A percentile compares a stretch with the other conserved stretches of the same genome.
These are phyloP conservation scores for Labeo calbasu DNA, from an alignment of 2,797 vertebrate genomes.

Conservation along the genomic window DNA sequence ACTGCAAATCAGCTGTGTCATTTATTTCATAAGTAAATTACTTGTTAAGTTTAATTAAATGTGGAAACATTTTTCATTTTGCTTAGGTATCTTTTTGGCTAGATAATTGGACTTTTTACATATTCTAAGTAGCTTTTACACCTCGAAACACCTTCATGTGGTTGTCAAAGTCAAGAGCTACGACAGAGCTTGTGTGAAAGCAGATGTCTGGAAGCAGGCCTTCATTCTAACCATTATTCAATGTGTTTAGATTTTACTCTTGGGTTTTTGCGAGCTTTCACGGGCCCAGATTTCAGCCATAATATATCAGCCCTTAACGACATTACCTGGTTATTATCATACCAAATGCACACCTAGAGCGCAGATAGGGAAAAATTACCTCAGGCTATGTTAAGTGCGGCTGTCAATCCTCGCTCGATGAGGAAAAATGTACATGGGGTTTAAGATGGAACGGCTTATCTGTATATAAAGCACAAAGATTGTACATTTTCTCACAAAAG, in stretches of 20 bases:
- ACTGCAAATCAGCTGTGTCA: background rate
- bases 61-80: background rate
- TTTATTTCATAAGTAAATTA: background rate
- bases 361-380: conserved; percentile 65
- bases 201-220: background rate
- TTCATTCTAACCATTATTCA: conserved; percentile 65
- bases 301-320: conserved; percentile 74
- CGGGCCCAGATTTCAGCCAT: conserved; percentile 70
- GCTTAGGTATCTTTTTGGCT: background rate
- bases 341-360: conserved; percentile 65
- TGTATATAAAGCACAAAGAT: background rate
- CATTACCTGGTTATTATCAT: conserved; percentile 73
- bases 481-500: conserved; percentile 1
- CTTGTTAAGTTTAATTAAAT: background rate
- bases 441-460: conserved; percentile 14
- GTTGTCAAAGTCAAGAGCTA: background rate
- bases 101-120: background rate
- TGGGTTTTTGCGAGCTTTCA: conserved; percentile 58
- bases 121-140: background rate
- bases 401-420: conserved; percentile 62
- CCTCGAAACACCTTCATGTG: background rate
- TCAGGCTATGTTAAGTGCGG: conserved; percentile 67
- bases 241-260: conserved; percentile 64
- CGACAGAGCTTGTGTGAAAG: background rate
- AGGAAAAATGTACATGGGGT: conserved; percentile 55